phyloP scores from a whole-genome alignment of 2,113 vertebrate species.

The Gambusia holbrooki region DNA sequence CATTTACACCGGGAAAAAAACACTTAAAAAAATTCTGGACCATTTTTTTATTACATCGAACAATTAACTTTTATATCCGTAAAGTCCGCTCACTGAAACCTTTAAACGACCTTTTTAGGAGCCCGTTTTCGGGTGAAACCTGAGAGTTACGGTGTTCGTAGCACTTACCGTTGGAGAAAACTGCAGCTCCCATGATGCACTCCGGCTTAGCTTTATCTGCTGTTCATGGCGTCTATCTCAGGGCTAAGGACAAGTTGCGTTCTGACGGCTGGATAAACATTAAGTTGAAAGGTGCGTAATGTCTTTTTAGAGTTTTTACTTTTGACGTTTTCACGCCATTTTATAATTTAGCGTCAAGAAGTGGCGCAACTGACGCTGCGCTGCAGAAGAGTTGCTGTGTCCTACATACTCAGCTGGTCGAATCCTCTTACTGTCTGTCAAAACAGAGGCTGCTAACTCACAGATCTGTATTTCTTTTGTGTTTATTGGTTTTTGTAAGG shows the following conservation, averaged over 20 bases:
- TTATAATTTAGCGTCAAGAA: neutral
- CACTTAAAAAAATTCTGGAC: neutral
- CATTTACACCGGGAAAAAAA: neutral
- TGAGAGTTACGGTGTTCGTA: slow-evolving; percentile 63
- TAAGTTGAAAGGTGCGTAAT: slow-evolving; percentile 62
- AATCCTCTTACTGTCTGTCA: slow-evolving; percentile 27
- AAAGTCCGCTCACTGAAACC: neutral
- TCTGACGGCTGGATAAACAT: slow-evolving; percentile 57
- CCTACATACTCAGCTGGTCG: slow-evolving; percentile 32
- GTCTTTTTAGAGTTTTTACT: neutral
- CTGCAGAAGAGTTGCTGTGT: slow-evolving; percentile 23
- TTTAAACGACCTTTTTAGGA: slow-evolving; percentile 42
- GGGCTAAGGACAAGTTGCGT: slow-evolving; percentile 63
- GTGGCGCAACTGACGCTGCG: neutral
- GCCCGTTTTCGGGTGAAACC: neutral
- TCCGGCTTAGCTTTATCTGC: slow-evolving; percentile 9
- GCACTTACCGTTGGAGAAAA: neutral
- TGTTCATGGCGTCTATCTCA: slow-evolving; percentile 69
- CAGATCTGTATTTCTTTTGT: neutral
- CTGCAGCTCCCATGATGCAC: slow-evolving; percentile 59
- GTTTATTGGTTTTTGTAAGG: neutral
- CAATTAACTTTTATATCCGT: neutral
- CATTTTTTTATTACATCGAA: neutral
- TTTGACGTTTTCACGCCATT: neutral
- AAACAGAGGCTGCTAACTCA: slow-evolving; percentile 3